Evolutionary conservation across 1,140 invertebrate genomes (phyloP), one percentile per base, ranked within the genome.

Genomic region (Diuraphis noxia): DNA sequence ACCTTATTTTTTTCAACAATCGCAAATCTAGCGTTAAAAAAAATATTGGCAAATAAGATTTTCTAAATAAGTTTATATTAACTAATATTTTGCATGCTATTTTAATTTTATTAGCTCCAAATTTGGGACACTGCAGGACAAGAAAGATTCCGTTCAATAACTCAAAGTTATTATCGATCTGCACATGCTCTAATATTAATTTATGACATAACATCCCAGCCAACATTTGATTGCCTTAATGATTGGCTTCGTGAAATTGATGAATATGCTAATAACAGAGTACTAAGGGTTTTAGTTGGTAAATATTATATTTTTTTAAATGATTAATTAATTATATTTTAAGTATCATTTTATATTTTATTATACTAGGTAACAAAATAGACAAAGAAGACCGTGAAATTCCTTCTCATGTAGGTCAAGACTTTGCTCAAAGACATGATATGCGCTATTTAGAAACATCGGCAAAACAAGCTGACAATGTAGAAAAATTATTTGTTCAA

Each of bases 401-500:
- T 93, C 98, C 98, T 17, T 96, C 96, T 23, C 96, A 97, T 94
- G 97, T 99, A 82, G 98, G 98, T n/a, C 97, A 98, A 94, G 97
- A 99, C 94, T 99, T 99, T 96, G 98, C 98, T 72, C 96, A 98
- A 93, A 95, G 97, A 92, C 97, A 99, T 94, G 97, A 98, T 93
- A 99, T 99, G 98, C 98, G 98, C 94, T 98, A 99, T 94, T 96
- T 99, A 93, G 99, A 99, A 95, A 99, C 99, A 41, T 99, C 98
- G 49, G 98, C 99, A 25, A 99, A 99, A 94, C 98, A 99, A 94
- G 98, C 98, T 49, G 98, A 98, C 93, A 99, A 99, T 95, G 98
- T 99, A 46, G 98, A 99, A 94, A 96, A 97, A 94, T 95, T 99
- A 89, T 99, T 99, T 94, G 97, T 98, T 95, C 98, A 99, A 94